Evolutionary conservation across 2,888 invertebrate species (phyloP).

Genomic region (Drosophila birchii): DNA sequence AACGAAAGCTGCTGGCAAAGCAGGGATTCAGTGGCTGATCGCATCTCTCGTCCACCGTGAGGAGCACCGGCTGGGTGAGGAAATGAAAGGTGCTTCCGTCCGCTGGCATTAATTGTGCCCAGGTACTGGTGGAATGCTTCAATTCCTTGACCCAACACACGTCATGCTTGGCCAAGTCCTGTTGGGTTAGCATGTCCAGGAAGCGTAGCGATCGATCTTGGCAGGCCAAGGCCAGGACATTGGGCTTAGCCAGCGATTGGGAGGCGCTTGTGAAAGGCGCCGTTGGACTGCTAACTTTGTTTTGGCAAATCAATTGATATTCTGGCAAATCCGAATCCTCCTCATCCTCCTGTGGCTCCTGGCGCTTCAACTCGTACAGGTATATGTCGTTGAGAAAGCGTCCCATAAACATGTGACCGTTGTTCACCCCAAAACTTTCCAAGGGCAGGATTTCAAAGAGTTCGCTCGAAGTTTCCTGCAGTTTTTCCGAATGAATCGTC

Average conservation of each 20-base stretch:
- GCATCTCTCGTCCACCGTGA: conserved; percentile 75
- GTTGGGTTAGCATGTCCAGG: conserved; percentile 48
- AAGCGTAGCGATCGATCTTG: conserved; percentile 77
- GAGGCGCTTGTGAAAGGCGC: conserved; percentile 80
- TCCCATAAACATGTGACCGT: conserved; percentile 58
- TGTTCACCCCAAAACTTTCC: conserved; percentile 39
- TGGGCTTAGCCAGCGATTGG: conserved; percentile 56
- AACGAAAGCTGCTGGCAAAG: conserved; percentile 60
- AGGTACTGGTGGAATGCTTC: conserved; percentile 53
- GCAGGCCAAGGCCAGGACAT: conserved; percentile 71
- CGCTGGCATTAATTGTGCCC: conserved; percentile 65
- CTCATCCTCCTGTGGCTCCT: neutral
- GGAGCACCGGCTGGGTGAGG: conserved; percentile 68
- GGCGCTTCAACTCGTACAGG: conserved; percentile 61
- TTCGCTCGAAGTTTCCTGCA: conserved; percentile 58
- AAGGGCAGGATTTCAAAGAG: conserved; percentile 78
- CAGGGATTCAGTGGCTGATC: conserved; percentile 53
- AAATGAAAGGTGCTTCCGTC: conserved; percentile 74
- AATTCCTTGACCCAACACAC: conserved; percentile 53
- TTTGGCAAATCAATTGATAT: conserved; percentile 52
- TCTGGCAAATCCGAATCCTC: conserved; percentile 16
- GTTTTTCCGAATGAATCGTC: conserved; percentile 31
- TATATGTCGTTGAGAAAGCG: conserved; percentile 71
- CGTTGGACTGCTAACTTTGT: conserved; percentile 34
- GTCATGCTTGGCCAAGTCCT: conserved; percentile 54